These are phyloP conservation scores for Sparidentex hasta DNA, from an alignment of 2,797 vertebrate species.

Conservation along the genomic window DNA sequence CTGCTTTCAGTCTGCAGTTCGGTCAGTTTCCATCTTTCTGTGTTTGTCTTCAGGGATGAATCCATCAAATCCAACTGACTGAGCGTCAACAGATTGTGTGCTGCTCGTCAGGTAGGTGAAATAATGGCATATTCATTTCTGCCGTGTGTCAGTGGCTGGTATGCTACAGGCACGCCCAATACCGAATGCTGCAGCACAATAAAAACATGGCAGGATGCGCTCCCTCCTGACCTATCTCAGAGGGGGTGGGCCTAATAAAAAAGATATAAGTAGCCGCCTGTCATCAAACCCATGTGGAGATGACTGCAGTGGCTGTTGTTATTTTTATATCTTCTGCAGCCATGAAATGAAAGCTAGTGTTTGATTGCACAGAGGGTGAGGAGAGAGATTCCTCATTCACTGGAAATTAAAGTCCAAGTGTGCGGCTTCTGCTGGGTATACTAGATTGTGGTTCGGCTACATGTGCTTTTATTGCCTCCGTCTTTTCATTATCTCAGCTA, in stretches of 20 bases:
- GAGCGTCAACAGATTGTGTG: constrained; percentile 7
- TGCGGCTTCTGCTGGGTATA: constrained; percentile 44
- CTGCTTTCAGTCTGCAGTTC: constrained; percentile 49
- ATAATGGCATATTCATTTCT: constrained; percentile 57
- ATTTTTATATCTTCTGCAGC: constrained; percentile 58
- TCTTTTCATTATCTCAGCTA: constrained; percentile 57
- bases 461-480: constrained; percentile 51
- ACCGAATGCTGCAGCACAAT: constrained; percentile 52
- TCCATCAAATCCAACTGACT: constrained; percentile 55
- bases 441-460: constrained; percentile 16
- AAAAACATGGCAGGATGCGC: constrained; percentile 59
- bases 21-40: constrained; percentile 46
- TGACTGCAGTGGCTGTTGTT: constrained; percentile 51
- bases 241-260: constrained; percentile 71
- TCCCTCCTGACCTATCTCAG: constrained; percentile 60
- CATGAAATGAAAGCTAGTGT: constrained; percentile 66
- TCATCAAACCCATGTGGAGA: constrained; percentile 63
- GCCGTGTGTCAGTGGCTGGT: constrained; percentile 26
- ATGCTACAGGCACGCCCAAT: constrained; percentile 34
- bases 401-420: constrained; percentile 57
- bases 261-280: constrained; percentile 70
- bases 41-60: constrained; percentile 50
- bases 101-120: constrained; percentile 32
- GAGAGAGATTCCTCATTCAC: constrained; percentile 45
- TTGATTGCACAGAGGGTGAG: constrained; percentile 45